Evolutionary conservation across 2,797 vertebrate species (phyloP).

Genomic region (Ataeniobius toweri): DNA sequence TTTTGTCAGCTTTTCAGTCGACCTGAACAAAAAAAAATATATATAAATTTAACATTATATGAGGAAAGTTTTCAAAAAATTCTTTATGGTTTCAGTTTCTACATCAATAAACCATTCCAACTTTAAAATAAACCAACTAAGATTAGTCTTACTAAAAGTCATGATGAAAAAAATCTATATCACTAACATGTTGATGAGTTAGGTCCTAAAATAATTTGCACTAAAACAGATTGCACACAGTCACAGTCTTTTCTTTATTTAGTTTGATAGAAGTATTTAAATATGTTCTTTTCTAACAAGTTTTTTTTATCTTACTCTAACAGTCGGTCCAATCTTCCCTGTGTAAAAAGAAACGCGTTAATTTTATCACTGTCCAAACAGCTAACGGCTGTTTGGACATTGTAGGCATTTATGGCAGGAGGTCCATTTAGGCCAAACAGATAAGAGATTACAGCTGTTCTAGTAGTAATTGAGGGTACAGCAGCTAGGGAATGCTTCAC

Average conservation of each 20-base stretch:
- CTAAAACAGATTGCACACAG: background rate
- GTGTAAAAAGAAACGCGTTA: background rate
- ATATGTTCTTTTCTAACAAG: background rate
- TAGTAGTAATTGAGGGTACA: background rate
- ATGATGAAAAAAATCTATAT: background rate
- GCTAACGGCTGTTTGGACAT: background rate
- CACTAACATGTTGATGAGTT: background rate
- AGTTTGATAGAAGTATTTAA: background rate
- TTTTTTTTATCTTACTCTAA: background rate
- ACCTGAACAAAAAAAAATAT: background rate
- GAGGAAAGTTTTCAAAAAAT: background rate
- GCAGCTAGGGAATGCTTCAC: background rate
- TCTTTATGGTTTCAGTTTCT: background rate
- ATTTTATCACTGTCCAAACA: conserved; percentile 1
- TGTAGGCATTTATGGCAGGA: background rate
- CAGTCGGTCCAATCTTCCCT: background rate
- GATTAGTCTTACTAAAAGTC: too few relatives aligned
- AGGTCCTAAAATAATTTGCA: background rate
- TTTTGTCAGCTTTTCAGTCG: background rate
- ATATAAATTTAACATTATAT: background rate
- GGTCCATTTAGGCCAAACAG: background rate
- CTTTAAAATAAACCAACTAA: background rate
- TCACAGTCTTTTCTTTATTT: background rate
- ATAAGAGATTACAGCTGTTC: conserved; percentile 11
- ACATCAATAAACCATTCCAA: background rate